Evolutionary conservation across 2,888 invertebrate genomes (phyloP).

Genomic region (Agrilus biguttatus): DNA sequence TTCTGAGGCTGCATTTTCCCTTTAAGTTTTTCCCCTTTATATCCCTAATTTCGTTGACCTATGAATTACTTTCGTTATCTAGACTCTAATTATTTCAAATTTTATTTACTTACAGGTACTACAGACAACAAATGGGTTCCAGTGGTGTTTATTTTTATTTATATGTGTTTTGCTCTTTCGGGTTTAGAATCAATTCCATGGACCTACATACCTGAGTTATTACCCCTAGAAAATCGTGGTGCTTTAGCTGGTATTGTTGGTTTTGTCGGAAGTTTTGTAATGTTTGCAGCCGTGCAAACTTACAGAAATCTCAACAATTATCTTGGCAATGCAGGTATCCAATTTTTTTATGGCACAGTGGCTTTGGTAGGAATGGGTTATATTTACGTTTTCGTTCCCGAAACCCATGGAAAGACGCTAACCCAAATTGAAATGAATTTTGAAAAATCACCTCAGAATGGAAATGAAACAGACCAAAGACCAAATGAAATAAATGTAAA

Average conservation of each 20-base stretch:
- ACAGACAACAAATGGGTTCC: slow-evolving; percentile 32
- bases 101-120: slow-evolving; percentile 15
- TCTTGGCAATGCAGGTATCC: slow-evolving; percentile 35
- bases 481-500: too few relatives aligned
- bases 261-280: slow-evolving; percentile 39
- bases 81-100: too few relatives aligned
- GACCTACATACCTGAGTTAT: slow-evolving; percentile 49
- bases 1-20: too few relatives aligned
- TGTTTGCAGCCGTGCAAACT: slow-evolving; percentile 42
- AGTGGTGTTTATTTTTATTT: slow-evolving; percentile 36
- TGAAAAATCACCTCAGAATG: too few relatives aligned
- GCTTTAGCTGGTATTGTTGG: slow-evolving; percentile 43
- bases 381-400: slow-evolving; percentile 31
- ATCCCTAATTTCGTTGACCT: too few relatives aligned
- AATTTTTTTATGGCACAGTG: slow-evolving; percentile 39
- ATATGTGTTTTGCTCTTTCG: slow-evolving; percentile 43
- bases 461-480: too few relatives aligned
- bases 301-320: slow-evolving; percentile 28
- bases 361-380: slow-evolving; percentile 29
- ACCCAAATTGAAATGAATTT: slow-evolving; percentile 36
- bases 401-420: slow-evolving; percentile 34
- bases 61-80: too few relatives aligned
- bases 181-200: slow-evolving; percentile 46
- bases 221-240: slow-evolving; percentile 43
- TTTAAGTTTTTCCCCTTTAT: too few relatives aligned